phyloP scores from a whole-genome alignment of 1,140 invertebrate genomes.

The Radopholus similis region DNA sequence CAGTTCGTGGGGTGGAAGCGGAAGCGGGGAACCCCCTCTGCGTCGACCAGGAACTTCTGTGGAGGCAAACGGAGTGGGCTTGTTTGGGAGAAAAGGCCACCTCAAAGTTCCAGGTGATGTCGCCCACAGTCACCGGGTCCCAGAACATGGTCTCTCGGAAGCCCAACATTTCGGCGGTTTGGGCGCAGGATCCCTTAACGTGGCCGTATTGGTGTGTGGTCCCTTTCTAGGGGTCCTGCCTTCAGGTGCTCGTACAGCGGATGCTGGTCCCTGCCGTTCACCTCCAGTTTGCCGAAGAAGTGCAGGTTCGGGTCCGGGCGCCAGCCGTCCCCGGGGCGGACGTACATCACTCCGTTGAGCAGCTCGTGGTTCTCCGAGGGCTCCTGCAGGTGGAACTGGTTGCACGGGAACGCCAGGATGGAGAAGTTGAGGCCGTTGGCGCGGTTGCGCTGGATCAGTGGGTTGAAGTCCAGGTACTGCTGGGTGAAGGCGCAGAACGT shows the following conservation, averaged over 20 bases:
- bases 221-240: constrained; percentile 61
- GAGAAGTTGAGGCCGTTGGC: constrained; percentile 31
- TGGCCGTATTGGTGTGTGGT: constrained; percentile 4
- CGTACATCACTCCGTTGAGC: constrained; percentile 61
- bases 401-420: constrained; percentile 63
- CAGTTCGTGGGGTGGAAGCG: constrained; percentile 58
- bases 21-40: constrained; percentile 50
- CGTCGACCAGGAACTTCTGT: constrained; percentile 63
- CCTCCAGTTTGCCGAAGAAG: constrained; percentile 61
- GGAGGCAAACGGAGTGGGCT: too few relatives aligned
- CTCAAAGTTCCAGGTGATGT: constrained; percentile 64
- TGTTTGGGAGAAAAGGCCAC: too few relatives aligned
- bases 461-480: constrained; percentile 59
- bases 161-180: constrained; percentile 53
- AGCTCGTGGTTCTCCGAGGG: constrained; percentile 59
- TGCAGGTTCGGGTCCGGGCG: constrained; percentile 60
- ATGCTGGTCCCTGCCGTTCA: constrained; percentile 62
- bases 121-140: constrained; percentile 47
- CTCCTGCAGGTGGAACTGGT: constrained; percentile 61
- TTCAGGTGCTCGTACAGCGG: constrained; percentile 62
- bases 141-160: constrained; percentile 52
- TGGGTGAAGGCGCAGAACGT: constrained; percentile 62
- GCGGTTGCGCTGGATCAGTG: constrained; percentile 49
- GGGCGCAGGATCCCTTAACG: constrained; percentile 52
- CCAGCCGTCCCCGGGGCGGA: constrained; percentile 62